These are phyloP conservation scores for Iselma pallidipennis DNA, from an alignment of 2,888 invertebrate species.

Conservation along the genomic window DNA sequence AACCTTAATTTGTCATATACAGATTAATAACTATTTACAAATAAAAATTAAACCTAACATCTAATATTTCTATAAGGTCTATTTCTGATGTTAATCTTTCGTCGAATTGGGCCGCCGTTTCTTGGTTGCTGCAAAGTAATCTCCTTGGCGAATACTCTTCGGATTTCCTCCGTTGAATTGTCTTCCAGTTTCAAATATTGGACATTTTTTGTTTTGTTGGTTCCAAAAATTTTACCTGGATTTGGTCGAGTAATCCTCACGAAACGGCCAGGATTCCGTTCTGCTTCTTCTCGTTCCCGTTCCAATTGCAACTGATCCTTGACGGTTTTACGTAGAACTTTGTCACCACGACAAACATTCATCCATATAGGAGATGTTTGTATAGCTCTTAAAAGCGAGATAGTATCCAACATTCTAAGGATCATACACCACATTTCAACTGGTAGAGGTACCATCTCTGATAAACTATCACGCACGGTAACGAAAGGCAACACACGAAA, in stretches of 20 bases:
- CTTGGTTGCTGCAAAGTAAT: background rate
- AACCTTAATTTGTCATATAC: too few relatives aligned
- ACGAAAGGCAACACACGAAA: background rate
- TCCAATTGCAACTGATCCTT: background rate
- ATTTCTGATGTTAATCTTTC: background rate
- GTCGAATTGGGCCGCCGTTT: background rate
- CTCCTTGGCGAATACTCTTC: background rate
- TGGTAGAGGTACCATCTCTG: background rate
- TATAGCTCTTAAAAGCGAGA: background rate
- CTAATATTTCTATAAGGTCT: background rate
- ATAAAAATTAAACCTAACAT: background rate
- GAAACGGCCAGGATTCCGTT: background rate
- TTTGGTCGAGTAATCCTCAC: background rate
- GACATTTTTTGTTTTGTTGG: background rate
- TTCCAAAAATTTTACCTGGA: background rate
- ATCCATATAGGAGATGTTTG: background rate
- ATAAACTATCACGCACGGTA: background rate
- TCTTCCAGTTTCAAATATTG: background rate
- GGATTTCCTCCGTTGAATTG: background rate
- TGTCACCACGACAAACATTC: background rate
- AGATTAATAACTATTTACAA: too few relatives aligned
- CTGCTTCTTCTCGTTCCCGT: background rate
- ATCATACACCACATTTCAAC: background rate
- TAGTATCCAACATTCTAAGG: background rate
- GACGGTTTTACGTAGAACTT: background rate